Evolutionary conservation across 2,888 invertebrate genomes (phyloP).

Genomic region (Pristionchus arcanus): DNA sequence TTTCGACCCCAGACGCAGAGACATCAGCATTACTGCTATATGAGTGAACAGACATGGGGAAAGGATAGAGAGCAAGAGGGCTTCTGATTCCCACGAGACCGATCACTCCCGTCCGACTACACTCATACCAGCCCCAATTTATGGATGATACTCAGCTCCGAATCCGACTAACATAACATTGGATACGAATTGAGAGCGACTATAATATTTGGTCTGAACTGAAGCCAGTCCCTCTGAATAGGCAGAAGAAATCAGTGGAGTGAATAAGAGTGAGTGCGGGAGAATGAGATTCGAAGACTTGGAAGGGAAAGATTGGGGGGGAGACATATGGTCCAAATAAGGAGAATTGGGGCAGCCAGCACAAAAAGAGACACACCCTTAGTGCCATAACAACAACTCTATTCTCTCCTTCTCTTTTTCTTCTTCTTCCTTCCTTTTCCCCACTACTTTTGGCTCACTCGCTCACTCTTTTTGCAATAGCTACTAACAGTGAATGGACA

Average conservation of each 20-base stretch:
- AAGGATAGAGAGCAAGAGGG: neutral
- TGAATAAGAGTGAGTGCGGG: slow-evolving; percentile 3
- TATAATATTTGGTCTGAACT: neutral
- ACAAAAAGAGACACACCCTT: slow-evolving; percentile 49
- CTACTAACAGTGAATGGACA: slow-evolving; percentile 15
- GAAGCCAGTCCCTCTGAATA: neutral
- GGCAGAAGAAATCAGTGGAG: slow-evolving; percentile 36
- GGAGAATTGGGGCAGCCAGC: slow-evolving; percentile 22
- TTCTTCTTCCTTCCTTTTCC: slow-evolving; percentile 20
- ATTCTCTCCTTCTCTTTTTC: slow-evolving; percentile 29
- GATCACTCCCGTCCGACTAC: neutral
- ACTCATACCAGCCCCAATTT: slow-evolving; percentile 12
- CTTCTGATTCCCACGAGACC: neutral
- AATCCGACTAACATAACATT: neutral
- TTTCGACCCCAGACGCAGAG: slow-evolving; percentile 13
- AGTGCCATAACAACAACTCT: slow-evolving; percentile 50
- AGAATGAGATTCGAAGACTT: neutral
- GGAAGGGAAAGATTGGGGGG: slow-evolving; percentile 14
- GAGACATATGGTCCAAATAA: neutral
- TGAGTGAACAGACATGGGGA: slow-evolving; percentile 32
- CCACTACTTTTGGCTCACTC: slow-evolving; percentile 32
- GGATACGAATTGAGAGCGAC: neutral
- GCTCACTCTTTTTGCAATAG: slow-evolving; percentile 13
- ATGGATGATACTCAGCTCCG: slow-evolving; percentile 13
- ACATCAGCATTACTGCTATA: slow-evolving; percentile 8